Conservation (phyloP, 2,888 invertebrate genomes). For the Syrista parreyssii region DNA sequence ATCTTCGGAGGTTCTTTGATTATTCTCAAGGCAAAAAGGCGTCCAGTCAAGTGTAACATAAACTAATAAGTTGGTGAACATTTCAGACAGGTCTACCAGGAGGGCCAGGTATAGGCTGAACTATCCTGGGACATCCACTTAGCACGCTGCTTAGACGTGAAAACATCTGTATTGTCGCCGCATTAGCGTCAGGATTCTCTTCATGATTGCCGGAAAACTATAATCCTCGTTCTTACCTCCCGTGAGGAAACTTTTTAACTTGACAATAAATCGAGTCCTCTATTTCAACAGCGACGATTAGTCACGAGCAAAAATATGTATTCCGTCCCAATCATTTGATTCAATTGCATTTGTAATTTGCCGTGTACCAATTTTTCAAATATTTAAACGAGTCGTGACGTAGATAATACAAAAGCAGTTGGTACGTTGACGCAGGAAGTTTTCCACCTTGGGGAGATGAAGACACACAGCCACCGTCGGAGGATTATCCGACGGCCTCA, state of each 20-base stretch:
- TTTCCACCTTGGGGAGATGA: conserved; percentile 30
- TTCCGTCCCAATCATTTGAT: neutral
- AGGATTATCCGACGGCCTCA: conserved; percentile 33
- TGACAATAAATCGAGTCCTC: conserved; percentile 9
- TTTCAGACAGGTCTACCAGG: neutral
- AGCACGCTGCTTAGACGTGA: conserved; percentile 61
- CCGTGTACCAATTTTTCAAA: neutral
- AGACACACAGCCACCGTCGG: conserved; percentile 27
- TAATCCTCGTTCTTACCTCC: conserved; percentile 34
- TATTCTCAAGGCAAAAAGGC: conserved; percentile 50
- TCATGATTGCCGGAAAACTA: conserved; percentile 48
- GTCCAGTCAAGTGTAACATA: conserved; percentile 44
- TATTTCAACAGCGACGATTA: neutral
- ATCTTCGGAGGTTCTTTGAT: conserved; percentile 63
- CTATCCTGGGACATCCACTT: conserved; percentile 49
- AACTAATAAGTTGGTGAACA: neutral
- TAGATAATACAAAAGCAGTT: neutral
- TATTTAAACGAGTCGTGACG: neutral
- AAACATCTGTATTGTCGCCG: conserved; percentile 61
- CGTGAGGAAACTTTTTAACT: conserved; percentile 14
- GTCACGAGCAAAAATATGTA: neutral
- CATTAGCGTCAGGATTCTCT: conserved; percentile 46
- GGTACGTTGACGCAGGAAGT: conserved; percentile 17
- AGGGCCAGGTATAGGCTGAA: neutral
- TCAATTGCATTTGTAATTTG: neutral